These are phyloP conservation scores for Pemphigus obesinymphae DNA, from an alignment of 1,140 invertebrate species.

Conservation along the genomic window DNA sequence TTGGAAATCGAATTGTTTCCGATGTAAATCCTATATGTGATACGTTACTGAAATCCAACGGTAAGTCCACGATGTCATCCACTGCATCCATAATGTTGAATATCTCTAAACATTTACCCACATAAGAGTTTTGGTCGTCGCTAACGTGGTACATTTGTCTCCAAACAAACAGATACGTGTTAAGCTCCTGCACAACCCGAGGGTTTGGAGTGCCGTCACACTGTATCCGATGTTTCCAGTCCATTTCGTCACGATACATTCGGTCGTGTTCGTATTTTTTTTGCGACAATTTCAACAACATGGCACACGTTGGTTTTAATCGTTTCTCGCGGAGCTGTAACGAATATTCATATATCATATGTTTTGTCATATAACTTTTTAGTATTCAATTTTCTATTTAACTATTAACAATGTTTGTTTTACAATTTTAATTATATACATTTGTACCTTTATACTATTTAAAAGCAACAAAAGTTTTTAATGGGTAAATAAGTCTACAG, in stretches of 20 bases:
- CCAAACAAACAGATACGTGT: slow-evolving; percentile 62
- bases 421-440: too few relatives aligned
- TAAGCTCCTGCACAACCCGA: slow-evolving; percentile 55
- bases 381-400: too few relatives aligned
- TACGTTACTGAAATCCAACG: slow-evolving; percentile 43
- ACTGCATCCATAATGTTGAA: slow-evolving; percentile 52
- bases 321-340: background rate
- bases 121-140: slow-evolving; percentile 51
- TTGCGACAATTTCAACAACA: background rate
- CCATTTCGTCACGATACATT: slow-evolving; percentile 37
- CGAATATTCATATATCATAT: too few relatives aligned
- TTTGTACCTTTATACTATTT: too few relatives aligned
- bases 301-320: background rate
- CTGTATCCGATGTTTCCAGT: slow-evolving; percentile 60
- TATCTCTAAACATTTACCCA: slow-evolving; percentile 50
- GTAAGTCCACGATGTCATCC: slow-evolving; percentile 52
- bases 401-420: too few relatives aligned
- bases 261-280: slow-evolving; percentile 42
- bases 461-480: too few relatives aligned
- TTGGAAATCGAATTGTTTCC: too few relatives aligned
- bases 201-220: slow-evolving; percentile 64
- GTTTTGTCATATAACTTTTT: too few relatives aligned
- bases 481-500: too few relatives aligned
- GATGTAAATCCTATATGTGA: too few relatives aligned
- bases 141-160: slow-evolving; percentile 52